phyloP scores from a whole-genome alignment of 2,113 vertebrate species.

The Ailuropoda melanoleuca region DNA sequence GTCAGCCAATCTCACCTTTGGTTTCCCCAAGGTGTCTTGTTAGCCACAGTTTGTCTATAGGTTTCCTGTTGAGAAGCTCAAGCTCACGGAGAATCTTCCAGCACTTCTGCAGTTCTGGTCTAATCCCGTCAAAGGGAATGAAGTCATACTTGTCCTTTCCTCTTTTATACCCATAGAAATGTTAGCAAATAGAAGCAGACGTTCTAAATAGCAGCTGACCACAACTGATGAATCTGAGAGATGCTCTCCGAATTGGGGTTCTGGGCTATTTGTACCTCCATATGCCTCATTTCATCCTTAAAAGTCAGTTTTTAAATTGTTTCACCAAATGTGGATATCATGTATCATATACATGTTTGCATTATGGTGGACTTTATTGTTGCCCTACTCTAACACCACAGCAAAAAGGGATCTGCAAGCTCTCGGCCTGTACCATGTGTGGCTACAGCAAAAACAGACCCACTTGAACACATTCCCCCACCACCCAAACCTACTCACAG shows the following conservation, averaged over 20 bases:
- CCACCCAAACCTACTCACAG: conserved; percentile 74
- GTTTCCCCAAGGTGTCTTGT: neutral
- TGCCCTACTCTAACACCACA: conserved; percentile 28
- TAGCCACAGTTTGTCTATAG: neutral
- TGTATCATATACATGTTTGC: neutral
- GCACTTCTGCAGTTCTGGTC: neutral
- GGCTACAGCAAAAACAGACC: conserved; percentile 82
- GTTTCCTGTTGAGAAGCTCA: neutral
- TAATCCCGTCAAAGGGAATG: neutral
- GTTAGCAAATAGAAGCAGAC: neutral
- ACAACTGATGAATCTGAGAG: neutral
- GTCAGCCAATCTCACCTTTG: too few species aligned
- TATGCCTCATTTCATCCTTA: neutral
- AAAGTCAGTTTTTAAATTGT: neutral
- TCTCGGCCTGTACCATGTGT: conserved; percentile 80
- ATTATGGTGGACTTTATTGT: conserved; percentile 72
- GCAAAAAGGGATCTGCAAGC: conserved; percentile 76
- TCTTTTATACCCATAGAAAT: neutral
- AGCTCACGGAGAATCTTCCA: neutral
- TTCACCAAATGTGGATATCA: neutral
- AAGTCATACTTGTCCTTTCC: neutral
- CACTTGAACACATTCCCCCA: conserved; percentile 65
- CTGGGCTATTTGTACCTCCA: neutral
- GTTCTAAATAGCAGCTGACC: neutral
- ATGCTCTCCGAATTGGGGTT: neutral